Evolutionary conservation across 2,797 vertebrate species (phyloP).

Genomic region (Eospalax fontanierii): DNA sequence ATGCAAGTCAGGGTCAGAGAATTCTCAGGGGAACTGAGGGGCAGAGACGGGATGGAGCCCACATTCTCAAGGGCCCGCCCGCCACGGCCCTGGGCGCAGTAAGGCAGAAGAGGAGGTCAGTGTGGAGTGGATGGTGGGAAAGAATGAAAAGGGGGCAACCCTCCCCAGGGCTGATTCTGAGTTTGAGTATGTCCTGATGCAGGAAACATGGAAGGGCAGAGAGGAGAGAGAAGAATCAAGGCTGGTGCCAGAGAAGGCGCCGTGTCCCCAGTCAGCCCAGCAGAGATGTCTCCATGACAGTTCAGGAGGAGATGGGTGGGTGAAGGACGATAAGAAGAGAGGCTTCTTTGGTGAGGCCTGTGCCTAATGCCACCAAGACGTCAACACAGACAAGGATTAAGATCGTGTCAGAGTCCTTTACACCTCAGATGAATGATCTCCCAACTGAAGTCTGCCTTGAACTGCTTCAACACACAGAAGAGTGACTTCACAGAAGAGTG

Average conservation of each 20-base stretch:
- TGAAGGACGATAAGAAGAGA: no score
- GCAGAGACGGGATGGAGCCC: background rate
- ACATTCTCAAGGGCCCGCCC: background rate
- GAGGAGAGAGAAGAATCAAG: no score
- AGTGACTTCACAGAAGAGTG: accelerated
- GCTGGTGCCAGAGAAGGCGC: background rate
- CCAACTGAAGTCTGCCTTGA: background rate
- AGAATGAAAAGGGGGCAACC: background rate
- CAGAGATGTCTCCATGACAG: background rate
- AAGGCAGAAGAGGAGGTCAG: no score
- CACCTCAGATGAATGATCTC: accelerated
- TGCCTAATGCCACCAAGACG: background rate
- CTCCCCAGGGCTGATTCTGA: background rate
- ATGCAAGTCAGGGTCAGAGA: background rate
- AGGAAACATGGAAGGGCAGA: no score
- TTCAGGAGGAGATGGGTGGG: background rate
- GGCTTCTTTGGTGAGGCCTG: background rate
- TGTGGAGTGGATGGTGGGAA: background rate
- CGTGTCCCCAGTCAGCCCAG: background rate
- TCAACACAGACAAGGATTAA: background rate
- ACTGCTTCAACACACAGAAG: accelerated
- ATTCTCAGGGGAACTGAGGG: background rate
- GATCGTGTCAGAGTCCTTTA: background rate
- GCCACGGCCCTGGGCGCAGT: background rate
- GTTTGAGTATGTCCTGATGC: background rate